Base-by-base conservation (phyloP, 1,140 invertebrate genomes). In the Plectrocnemia conspersa region DNA sequence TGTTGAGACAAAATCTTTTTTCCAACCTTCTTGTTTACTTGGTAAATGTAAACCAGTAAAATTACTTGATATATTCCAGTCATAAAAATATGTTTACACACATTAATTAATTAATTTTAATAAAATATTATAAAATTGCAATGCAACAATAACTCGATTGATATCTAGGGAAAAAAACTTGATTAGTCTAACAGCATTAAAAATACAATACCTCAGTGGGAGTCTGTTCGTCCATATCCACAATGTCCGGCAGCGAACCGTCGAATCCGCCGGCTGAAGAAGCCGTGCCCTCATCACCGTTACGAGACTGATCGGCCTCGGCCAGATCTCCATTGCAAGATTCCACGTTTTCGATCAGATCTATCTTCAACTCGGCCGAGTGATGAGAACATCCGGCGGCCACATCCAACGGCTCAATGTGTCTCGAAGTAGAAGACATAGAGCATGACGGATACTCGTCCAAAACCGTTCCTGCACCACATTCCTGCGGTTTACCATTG, bases 291-390 rank as follows among this genome's bases (percentile, higher is more conserved):
- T 52, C 64, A 21, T 40, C 59, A 19, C 72, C 71, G 6, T 65
- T 54, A 19, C 57, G 68, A 16, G 72, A 73, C 60, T 76, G 74
- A 54, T 76, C 74, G 13, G 74, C 74, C 54, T 76, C 74, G 0
- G 74, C 74, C 46, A 76, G 59, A 52, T 76, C 74, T 5, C 73
- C 74, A 49, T 76, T 74, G 29, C 68, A 70, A 66, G 72, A 73
- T 52, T 76, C 74, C 11, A 72, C 71, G 61, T 69, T 74, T 58
- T 72, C 70, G 16, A 76, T 70, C 21, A 76, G 63, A 63, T 76
- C 74, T 10, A 74, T 67, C 52, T 74, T 74, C 7, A 66, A 68
- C 24, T 74, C 72, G 19, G 29, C 25, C 13, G 45, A 21, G 35
- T 13, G 32, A 1, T 7, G 27, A 7, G 27, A 29, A n/a, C 27